Conservation (phyloP, 2,113 vertebrate species). For the Planiliza haematocheilus region DNA sequence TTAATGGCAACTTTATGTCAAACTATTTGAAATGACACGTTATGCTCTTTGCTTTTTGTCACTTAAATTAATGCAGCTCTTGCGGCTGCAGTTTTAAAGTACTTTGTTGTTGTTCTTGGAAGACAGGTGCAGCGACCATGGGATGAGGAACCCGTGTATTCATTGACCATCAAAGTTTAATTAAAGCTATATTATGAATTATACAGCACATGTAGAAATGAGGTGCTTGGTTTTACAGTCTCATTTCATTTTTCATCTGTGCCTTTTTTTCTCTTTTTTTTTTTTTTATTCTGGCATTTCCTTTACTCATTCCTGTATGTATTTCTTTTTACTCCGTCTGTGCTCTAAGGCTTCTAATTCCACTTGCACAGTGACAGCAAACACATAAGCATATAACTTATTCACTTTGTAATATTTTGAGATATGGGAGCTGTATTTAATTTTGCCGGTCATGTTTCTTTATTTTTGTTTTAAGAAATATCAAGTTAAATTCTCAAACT, state of each 20-base stretch:
- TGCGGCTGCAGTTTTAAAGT: slow-evolving; percentile 4
- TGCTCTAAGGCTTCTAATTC: slow-evolving; percentile 49
- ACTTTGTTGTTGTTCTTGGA: slow-evolving; percentile 2
- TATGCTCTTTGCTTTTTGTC: slow-evolving; percentile 14
- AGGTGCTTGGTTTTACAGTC: slow-evolving; percentile 17
- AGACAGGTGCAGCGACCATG: background rate
- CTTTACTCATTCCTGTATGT: slow-evolving; percentile 41
- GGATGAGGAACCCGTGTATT: slow-evolving; percentile 16
- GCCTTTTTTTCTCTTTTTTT: slow-evolving; percentile 56
- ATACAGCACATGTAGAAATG: background rate
- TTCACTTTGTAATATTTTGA: slow-evolving; percentile 47
- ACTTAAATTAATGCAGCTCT: slow-evolving; percentile 1
- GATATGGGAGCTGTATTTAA: slow-evolving; percentile 53
- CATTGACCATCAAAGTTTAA: slow-evolving; percentile 20
- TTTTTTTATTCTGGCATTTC: slow-evolving; percentile 50
- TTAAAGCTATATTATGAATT: slow-evolving; percentile 2
- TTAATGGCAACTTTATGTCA: slow-evolving; percentile 10
- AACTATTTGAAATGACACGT: slow-evolving; percentile 14
- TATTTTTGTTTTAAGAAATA: slow-evolving; percentile 30
- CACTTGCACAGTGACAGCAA: slow-evolving; percentile 69
- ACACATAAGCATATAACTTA: slow-evolving; percentile 68
- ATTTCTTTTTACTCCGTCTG: slow-evolving; percentile 16
- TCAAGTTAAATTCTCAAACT: slow-evolving; percentile 13
- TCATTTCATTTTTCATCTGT: slow-evolving; percentile 56
- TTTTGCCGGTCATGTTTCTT: slow-evolving; percentile 33